Evolutionary conservation across 2,797 vertebrate genomes (phyloP).

Genomic region (Paratrypauchen microcephalus): DNA sequence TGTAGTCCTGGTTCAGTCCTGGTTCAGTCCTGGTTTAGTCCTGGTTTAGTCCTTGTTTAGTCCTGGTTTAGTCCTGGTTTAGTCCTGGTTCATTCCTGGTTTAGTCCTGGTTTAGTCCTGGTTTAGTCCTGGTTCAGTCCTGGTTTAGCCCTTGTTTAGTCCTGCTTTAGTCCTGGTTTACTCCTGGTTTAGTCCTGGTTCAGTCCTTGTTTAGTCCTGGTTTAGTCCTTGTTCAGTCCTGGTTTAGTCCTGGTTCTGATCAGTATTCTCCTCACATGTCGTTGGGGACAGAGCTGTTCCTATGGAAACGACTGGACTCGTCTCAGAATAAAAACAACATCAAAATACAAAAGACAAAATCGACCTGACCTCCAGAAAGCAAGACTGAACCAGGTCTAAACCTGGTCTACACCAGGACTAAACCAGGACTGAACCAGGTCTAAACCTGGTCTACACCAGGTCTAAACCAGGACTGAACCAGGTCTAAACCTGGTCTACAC

Average conservation of each 20-base stretch:
- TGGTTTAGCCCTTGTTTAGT: background rate
- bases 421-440: background rate
- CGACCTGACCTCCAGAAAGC: background rate
- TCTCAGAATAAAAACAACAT: background rate
- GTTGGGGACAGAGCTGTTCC: conserved; percentile 4
- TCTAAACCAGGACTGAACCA: background rate
- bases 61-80: background rate
- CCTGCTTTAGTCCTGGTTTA: background rate
- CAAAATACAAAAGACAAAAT: background rate
- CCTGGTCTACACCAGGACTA: background rate
- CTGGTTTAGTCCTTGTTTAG: background rate
- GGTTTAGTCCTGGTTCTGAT: background rate
- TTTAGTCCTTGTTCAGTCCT: background rate
- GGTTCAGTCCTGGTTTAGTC: background rate
- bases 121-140: conserved; percentile 2
- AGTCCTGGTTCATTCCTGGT: background rate
- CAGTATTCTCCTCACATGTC: background rate
- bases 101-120: background rate
- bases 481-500: background rate
- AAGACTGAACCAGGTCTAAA: background rate
- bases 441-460: background rate
- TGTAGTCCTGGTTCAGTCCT: background rate
- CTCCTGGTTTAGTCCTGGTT: background rate
- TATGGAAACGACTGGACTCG: background rate
- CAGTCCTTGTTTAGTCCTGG: background rate